Evolutionary conservation across 2,888 invertebrate genomes (phyloP).

Genomic region (Eristalinus aeneus): DNA sequence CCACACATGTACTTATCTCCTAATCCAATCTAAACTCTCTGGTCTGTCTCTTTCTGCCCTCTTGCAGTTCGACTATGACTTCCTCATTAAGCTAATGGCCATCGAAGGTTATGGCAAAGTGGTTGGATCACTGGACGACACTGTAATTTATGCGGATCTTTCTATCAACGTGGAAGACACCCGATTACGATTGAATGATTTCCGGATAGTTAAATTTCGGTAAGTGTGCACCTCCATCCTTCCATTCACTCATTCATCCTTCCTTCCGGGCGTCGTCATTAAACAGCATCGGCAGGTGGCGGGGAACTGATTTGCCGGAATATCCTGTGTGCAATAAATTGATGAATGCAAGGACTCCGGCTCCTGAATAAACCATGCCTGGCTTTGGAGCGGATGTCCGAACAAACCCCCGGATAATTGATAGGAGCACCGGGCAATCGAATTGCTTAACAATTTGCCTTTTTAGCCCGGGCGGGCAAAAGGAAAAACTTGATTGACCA

Average conservation of each 20-base stretch:
- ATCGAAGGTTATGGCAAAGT: constrained; percentile 78
- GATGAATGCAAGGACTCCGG: not conserved
- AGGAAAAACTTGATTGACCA: constrained; percentile 21
- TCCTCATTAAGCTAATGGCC: constrained; percentile 77
- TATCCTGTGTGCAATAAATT: not conserved
- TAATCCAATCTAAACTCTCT: constrained; percentile 31
- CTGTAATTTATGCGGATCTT: constrained; percentile 77
- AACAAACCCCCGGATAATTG: not conserved
- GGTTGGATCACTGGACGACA: constrained; percentile 77
- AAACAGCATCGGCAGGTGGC: not conserved
- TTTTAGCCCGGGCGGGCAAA: not conserved
- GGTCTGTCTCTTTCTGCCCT: not conserved
- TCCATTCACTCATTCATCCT: not conserved
- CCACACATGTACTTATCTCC: constrained; percentile 25
- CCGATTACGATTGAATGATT: constrained; percentile 76
- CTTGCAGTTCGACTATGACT: constrained; percentile 78
- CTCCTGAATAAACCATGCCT: not conserved
- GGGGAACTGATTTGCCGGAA: not conserved
- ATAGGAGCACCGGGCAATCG: constrained; percentile 20
- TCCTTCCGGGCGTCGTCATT: not conserved
- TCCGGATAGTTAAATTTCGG: constrained; percentile 78
- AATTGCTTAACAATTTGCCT: constrained; percentile 22
- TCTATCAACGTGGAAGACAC: constrained; percentile 76
- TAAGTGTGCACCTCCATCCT: constrained; percentile 61
- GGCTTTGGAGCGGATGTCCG: not conserved